Evolutionary conservation across 2,888 invertebrate species (phyloP), one percentile per base, ranked within the genome.

Genomic region (Metellina segmentata): DNA sequence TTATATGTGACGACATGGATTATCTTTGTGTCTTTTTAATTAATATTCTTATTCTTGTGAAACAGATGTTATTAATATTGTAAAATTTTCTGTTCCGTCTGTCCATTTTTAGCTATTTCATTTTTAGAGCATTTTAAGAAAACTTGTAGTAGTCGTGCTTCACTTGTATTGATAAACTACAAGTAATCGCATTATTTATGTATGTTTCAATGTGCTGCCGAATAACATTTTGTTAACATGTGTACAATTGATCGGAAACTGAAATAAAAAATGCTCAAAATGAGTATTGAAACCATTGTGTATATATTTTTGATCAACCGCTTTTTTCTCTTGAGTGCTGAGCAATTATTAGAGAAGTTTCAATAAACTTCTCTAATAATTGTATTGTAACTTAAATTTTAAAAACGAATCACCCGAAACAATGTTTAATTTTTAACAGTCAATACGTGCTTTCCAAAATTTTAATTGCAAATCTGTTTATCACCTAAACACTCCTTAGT

Each of bases 131-230:
- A 70, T 81, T 72, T 85, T 82, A 61, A 81, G 52, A 82, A 83
- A 83, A 91, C 49, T 20, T 79, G 86, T 91, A 77, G 91, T 87
- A 91, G 83, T 78, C 83, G 83, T 91, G 83, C 74, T 91, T 81
- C 72, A 69, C 51, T 81, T 79, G 78, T 91, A 79, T 83, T 77
- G 70, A 81, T 61, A 53, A 82, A 19, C 48, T 19, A 53, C 49
- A 51, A 83, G 53, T 78, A 71, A 81, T 51, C 72, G 83, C 71
- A 82, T 82, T 81, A 82, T 87, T 91, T 91, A 61, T 85, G 34
- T 90, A 90, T 82, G 91, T 91, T 91, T 91, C 81, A 71, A 81
- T 91, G 91, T 91, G 90, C 79, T 81, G 78, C 85, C 85, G 72
- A 91, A 78, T 52, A 72, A 51, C 20, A 92, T 85, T 92, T 88